Evolutionary conservation across 2,888 invertebrate species (phyloP).

Genomic region (Petrolisthes manimaculis): DNA sequence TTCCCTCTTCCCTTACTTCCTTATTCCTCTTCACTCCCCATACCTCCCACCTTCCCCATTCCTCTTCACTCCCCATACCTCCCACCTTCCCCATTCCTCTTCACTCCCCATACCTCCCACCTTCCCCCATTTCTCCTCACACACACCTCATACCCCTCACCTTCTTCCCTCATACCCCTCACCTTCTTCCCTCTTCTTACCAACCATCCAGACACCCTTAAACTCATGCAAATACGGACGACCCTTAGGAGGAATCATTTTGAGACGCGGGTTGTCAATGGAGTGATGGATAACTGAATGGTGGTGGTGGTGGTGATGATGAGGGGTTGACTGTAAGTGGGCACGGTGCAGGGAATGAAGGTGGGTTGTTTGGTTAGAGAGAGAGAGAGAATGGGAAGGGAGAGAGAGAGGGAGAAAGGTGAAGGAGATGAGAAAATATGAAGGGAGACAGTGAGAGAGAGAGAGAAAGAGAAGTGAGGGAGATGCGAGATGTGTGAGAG

Average conservation of each 20-base stretch:
- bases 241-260: conserved; percentile 39
- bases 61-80: no score
- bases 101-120: no score
- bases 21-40: no score
- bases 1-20: no score
- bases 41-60: no score
- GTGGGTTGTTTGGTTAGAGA: background rate
- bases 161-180: background rate
- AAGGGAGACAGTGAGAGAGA: background rate
- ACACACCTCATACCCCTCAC: background rate
- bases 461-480: background rate
- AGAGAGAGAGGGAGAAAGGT: background rate
- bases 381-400: background rate
- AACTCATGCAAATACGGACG: conserved; percentile 14
- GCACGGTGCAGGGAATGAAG: background rate
- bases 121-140: no score
- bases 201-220: conserved; percentile 4
- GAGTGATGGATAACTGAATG: conserved; percentile 24
- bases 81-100: no score
- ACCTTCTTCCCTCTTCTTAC: background rate
- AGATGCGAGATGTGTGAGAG: background rate
- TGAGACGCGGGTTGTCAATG: conserved; percentile 20
- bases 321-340: background rate
- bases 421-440: background rate
- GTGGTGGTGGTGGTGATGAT: background rate